phyloP scores from a whole-genome alignment of 1,140 invertebrate genomes.

The Anthonomus grandis region DNA sequence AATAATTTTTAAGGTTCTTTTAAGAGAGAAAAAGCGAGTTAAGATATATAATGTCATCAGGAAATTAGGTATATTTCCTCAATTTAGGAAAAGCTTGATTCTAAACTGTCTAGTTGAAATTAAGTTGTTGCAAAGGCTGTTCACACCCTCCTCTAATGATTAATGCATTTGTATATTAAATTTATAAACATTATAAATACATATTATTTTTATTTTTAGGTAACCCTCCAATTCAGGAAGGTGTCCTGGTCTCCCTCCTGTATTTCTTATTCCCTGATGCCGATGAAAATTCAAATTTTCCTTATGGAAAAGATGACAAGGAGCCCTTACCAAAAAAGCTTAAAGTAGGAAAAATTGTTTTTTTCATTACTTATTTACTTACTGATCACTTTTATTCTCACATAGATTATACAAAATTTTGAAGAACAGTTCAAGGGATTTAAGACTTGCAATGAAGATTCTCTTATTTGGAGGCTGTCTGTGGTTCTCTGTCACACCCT shows the following conservation, averaged over 20 bases:
- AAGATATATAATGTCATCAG: too few relatives aligned
- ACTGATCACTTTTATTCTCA: neutral
- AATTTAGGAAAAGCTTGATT: too few relatives aligned
- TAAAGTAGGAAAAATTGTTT: neutral
- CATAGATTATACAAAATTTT: conserved; percentile 17
- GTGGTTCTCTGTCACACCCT: conserved; percentile 76
- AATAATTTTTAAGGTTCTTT: too few relatives aligned
- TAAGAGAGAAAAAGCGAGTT: too few relatives aligned
- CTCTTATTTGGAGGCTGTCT: conserved; percentile 81
- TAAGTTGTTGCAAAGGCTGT: neutral
- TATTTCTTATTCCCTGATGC: conserved; percentile 90
- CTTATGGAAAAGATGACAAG: conserved; percentile 45
- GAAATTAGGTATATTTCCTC: too few relatives aligned
- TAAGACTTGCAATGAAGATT: conserved; percentile 75
- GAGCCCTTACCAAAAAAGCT: conserved; percentile 5
- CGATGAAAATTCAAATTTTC: conserved; percentile 56
- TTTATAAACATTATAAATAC: neutral
- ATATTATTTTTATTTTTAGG: conserved; percentile 33
- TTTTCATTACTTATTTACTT: conserved; percentile 1
- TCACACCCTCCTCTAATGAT: too few relatives aligned
- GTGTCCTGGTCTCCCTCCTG: conserved; percentile 72
- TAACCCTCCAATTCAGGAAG: conserved; percentile 72
- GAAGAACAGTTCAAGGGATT: conserved; percentile 50
- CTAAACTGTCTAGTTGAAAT: neutral
- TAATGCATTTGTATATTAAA: neutral